Evolutionary conservation across 1,140 invertebrate species (phyloP).

Genomic region (Fopius arisanus): DNA sequence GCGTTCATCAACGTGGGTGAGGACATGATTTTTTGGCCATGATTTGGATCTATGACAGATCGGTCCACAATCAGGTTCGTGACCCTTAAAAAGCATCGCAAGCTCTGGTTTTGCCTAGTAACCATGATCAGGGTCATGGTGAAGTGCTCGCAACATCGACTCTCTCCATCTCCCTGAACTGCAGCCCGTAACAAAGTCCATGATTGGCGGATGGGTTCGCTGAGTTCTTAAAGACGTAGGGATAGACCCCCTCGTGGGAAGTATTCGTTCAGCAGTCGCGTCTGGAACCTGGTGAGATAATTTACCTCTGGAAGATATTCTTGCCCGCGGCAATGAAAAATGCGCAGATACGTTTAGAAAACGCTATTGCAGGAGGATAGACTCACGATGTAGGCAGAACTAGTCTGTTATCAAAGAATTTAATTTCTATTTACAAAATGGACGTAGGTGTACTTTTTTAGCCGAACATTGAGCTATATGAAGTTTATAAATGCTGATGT

Average conservation of each 20-base stretch:
- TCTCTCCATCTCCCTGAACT: constrained; percentile 24
- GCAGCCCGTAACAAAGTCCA: constrained; percentile 34
- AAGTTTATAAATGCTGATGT: neutral
- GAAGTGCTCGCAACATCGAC: constrained; percentile 29
- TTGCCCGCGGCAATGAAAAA: neutral
- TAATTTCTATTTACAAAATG: neutral
- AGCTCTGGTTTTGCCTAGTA: constrained; percentile 27
- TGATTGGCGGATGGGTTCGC: constrained; percentile 44
- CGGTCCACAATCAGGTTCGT: constrained; percentile 27
- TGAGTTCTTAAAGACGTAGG: constrained; percentile 36
- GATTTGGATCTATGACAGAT: constrained; percentile 46
- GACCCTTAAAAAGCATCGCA: constrained; percentile 17
- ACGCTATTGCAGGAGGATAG: neutral
- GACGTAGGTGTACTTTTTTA: neutral
- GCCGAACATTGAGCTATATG: neutral
- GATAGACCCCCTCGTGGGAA: constrained; percentile 39
- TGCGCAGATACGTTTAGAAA: neutral
- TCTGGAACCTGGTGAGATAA: constrained; percentile 38
- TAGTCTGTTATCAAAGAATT: neutral
- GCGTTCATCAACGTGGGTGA: constrained; percentile 27
- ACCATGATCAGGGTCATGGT: constrained; percentile 27
- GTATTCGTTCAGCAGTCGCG: constrained; percentile 45
- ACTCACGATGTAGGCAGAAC: neutral
- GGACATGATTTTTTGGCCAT: constrained; percentile 30
- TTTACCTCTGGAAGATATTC: constrained; percentile 23